Evolutionary conservation across 2,797 vertebrate species (phyloP).

Genomic region (Emys orbicularis): DNA sequence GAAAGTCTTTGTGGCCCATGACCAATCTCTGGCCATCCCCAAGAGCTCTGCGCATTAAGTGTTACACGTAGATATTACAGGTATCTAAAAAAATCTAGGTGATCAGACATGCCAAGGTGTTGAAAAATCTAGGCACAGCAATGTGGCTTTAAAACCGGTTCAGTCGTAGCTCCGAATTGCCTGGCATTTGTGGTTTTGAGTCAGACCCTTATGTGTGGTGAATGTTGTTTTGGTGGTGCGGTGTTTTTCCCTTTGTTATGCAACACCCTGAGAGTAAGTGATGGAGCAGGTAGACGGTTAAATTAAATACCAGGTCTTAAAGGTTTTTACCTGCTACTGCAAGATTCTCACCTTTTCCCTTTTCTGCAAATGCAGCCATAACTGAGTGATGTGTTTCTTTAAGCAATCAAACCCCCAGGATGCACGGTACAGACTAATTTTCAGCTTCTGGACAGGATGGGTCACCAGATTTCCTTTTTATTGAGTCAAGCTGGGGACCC

Average conservation of each 20-base stretch:
- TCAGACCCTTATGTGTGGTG: background rate
- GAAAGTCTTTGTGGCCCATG: background rate
- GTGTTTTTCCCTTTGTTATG: background rate
- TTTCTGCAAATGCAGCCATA: background rate
- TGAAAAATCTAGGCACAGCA: background rate
- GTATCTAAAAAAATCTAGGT: no score
- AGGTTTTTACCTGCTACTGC: background rate
- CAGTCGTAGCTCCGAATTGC: background rate
- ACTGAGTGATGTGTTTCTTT: rapidly evolving
- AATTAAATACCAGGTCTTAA: background rate
- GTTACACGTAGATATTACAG: no score
- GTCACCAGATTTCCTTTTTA: background rate
- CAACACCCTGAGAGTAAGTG: background rate
- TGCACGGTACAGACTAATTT: background rate
- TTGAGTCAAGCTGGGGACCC: background rate
- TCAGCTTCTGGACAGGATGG: rapidly evolving
- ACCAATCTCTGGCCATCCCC: background rate
- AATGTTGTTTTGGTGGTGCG: background rate
- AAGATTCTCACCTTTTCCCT: background rate
- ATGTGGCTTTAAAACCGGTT: background rate
- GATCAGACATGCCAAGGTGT: background rate
- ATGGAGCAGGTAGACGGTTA: background rate
- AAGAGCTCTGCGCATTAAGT: background rate
- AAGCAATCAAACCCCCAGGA: rapidly evolving
- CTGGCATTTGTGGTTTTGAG: background rate